Conservation (phyloP, 1,140 invertebrate species). For the Coelopa frigida region DNA sequence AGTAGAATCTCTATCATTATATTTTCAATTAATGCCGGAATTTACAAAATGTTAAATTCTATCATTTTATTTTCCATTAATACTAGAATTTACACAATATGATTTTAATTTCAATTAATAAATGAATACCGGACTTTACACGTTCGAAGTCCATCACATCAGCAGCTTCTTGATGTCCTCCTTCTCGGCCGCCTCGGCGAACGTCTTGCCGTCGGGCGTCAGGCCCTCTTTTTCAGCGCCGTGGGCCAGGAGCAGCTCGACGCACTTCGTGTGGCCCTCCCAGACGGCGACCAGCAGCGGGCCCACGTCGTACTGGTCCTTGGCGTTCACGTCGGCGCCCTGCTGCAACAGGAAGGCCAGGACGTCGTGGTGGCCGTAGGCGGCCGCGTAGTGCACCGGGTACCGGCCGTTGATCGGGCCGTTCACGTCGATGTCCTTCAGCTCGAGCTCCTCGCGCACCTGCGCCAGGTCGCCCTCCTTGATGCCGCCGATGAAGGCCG, state of each 20-base stretch:
- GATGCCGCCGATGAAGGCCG: no score
- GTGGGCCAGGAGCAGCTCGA: constrained; percentile 73
- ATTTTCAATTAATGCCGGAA: no score
- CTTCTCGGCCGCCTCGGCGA: constrained; percentile 84
- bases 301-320: constrained; percentile 90
- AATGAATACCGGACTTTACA: background rate
- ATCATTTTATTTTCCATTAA: no score
- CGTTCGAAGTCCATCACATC: constrained; percentile 24
- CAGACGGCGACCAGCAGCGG: constrained; percentile 88
- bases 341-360: constrained; percentile 78
- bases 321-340: constrained; percentile 88
- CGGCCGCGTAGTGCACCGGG: constrained; percentile 84
- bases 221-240: constrained; percentile 76
- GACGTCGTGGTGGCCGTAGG: constrained; percentile 88
- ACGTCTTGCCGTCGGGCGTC: constrained; percentile 78
- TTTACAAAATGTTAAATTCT: background rate
- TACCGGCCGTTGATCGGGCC: constrained; percentile 76
- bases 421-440: constrained; percentile 77
- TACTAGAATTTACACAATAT: no score
- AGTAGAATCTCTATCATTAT: no score
- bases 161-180: constrained; percentile 80
- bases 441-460: constrained; percentile 75
- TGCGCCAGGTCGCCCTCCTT: constrained; percentile 88
- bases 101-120: background rate
- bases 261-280: constrained; percentile 89